phyloP scores from a whole-genome alignment of 2,113 vertebrate genomes.

The Galeopterus variegatus region DNA sequence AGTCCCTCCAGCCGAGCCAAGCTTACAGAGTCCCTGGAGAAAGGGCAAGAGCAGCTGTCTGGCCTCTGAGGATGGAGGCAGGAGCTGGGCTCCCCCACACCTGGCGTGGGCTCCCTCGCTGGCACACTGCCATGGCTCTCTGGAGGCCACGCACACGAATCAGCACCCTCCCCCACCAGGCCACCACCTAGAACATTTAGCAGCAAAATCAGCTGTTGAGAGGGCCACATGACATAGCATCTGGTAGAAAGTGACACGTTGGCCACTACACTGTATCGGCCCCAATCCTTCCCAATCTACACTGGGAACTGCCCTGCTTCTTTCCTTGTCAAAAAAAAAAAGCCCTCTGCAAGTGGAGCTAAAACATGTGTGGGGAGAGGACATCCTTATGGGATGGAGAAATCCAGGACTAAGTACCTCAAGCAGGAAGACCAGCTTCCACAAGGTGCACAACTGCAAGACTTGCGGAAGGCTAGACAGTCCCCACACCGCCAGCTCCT shows the following conservation, averaged over 20 bases:
- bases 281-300: too few relatives aligned
- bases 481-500: background rate
- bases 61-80: fast-evolving
- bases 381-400: background rate
- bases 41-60: background rate
- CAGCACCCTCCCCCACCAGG: background rate
- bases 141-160: background rate
- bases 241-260: background rate
- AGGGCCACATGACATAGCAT: too few relatives aligned
- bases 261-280: background rate
- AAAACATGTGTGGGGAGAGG: background rate
- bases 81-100: background rate
- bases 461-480: background rate
- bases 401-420: background rate
- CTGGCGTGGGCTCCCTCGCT: background rate
- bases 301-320: background rate
- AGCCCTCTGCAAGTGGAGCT: background rate
- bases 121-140: background rate
- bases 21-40: constrained; percentile 96
- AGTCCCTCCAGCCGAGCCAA: constrained; percentile 97
- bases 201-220: background rate
- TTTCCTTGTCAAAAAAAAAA: background rate
- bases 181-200: background rate
- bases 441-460: background rate
- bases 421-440: background rate